Percentiles rank a stretch among this genome's conserved stretches.
Evolutionary conservation across 2,113 vertebrate species (phyloP).

Genomic region (Dipodomys ordii): DNA sequence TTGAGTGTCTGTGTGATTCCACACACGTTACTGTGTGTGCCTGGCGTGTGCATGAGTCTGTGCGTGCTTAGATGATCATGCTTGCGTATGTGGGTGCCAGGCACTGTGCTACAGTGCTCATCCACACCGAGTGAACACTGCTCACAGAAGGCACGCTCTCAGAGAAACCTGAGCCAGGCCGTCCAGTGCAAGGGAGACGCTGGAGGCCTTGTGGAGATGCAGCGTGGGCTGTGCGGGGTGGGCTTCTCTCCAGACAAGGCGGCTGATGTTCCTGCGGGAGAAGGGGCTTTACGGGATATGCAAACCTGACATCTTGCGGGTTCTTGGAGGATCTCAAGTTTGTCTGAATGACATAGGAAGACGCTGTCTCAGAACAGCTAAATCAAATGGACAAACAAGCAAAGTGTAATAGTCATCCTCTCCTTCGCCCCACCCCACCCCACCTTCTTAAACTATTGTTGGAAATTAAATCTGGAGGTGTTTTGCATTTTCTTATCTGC

Average conservation of each 20-base stretch:
- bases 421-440: no score
- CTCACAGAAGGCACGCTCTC: neutral
- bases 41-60: neutral
- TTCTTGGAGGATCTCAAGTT: no score
- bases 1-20: no score
- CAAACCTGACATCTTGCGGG: no score
- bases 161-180: neutral
- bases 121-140: accelerated
- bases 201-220: accelerated
- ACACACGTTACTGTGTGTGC: neutral
- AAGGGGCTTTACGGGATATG: no score
- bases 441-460: neutral
- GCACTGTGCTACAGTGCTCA: accelerated
- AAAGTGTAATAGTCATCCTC: accelerated
- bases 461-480: neutral
- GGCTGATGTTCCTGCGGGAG: neutral
- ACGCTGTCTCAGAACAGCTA: no score
- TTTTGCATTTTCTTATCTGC: neutral
- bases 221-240: no score
- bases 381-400: neutral
- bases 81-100: neutral
- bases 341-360: no score
- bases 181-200: neutral
- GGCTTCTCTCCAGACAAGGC: accelerated
- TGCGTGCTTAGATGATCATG: neutral